Base-by-base conservation (phyloP, 1,140 invertebrate genomes). In the Drosophila ogumai region DNA sequence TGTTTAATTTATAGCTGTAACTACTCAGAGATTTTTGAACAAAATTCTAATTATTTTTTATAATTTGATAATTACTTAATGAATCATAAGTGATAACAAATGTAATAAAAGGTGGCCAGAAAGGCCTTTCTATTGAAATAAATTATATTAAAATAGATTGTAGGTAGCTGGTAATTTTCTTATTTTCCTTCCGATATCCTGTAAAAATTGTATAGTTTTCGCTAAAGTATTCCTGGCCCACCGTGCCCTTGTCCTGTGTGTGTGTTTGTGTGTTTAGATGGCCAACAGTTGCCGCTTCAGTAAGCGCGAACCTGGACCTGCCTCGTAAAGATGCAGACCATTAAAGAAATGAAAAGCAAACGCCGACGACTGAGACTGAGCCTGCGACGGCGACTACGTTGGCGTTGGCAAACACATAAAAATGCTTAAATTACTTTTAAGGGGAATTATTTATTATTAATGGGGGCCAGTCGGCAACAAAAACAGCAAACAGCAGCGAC, bases 291-390 rank as follows among this genome's bases (percentile, higher is more conserved):
- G 60, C 77, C 85, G 85, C 67, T 65, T 59, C 84, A 84, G 80
- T 80, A 59, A 84, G 47, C 77, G 80, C 80, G 84, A 55, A 77
- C 78, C 82, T 74, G 78, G 64, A 74, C 82, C 69, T 71, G 69
- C 65, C 85, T 81, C 84, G 59, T 90, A 90, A 88, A 90, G 77
- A 79, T 87, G 81, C 81, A 79, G 78, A 88, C 84, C 85, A 88
- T 88, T 88, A 88, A 85, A 88, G 77, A 88, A 90, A 88, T 88
- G 84, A 88, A 88, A 88, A 85, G 81, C 84, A 88, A 88, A 88
- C 74, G 77, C 41, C 65, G 59, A 15, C 54, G 31, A 49, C 65
- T 44, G 38, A 46, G 46, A 34, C 65, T 31, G 41, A 28, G 60
- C 19, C 40, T 25, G 25, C 25, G 25, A 28, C 25, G 25, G 34